A percentile compares a stretch with the other conserved stretches of the same genome.
These are phyloP conservation scores for Sinopyrophorus schimmeli DNA, from an alignment of 2,888 invertebrate genomes.

Conservation along the genomic window DNA sequence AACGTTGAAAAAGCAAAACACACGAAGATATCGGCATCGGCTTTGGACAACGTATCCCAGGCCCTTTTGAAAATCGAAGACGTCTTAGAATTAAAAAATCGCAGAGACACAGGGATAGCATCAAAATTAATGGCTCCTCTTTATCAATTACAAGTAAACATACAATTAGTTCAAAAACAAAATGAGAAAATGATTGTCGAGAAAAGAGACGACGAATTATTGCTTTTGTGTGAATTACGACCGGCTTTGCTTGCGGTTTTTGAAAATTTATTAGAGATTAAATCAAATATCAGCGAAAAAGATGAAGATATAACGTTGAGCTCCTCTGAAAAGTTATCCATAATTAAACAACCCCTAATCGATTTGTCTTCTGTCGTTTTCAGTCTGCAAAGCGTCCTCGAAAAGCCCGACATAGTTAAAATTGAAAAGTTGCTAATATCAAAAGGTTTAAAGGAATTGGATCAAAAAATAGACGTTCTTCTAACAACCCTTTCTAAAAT, in stretches of 20 bases:
- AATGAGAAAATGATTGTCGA: conserved; percentile 5
- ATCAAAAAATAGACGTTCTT: conserved; percentile 5
- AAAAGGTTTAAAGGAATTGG: conserved; percentile 13
- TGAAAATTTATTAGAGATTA: conserved; percentile 23
- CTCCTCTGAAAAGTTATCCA: conserved; percentile 27
- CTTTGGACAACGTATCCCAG: conserved; percentile 6
- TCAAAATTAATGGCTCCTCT: conserved; percentile 11
- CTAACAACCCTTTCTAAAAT: conserved; percentile 7
- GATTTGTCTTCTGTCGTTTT: conserved; percentile 29
- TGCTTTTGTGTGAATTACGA: conserved; percentile 6
- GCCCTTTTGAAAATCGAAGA: conserved; percentile 10
- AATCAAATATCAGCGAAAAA: conserved; percentile 14
- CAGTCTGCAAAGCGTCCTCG: conserved; percentile 12
- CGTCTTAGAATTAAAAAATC: conserved; percentile 10
- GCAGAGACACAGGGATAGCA: conserved; percentile 10
- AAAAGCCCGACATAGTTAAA: conserved; percentile 10
- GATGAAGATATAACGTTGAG: conserved; percentile 20
- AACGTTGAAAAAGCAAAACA: conserved; percentile 12
- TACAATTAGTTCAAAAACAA: conserved; percentile 8
- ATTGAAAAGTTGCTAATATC: conserved; percentile 10
- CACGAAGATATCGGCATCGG: conserved; percentile 4
- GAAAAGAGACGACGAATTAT: background rate
- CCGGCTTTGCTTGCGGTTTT: conserved; percentile 19
- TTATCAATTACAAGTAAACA: conserved; percentile 9
- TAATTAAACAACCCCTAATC: conserved; percentile 38